Conservation (phyloP, 2,888 invertebrate species). For the Drosophila nigricruria region DNA sequence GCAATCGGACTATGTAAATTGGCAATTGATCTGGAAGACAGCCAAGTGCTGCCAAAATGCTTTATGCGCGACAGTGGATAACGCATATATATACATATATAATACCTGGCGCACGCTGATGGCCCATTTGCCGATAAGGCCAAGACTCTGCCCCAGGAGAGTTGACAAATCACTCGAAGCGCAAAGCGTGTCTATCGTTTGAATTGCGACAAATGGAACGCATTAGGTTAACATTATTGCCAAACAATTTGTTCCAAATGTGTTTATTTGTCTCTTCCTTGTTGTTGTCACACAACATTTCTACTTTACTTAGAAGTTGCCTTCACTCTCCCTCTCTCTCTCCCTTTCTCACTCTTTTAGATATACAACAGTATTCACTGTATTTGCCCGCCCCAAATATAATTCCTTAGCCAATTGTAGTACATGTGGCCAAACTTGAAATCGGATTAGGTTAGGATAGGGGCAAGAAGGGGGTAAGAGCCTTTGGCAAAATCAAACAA, state of each 20-base stretch:
- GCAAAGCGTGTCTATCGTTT: conserved; percentile 70
- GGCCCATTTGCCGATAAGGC: conserved; percentile 10
- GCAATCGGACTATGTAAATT: conserved; percentile 35
- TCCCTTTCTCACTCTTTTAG: not conserved
- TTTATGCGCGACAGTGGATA: conserved; percentile 5
- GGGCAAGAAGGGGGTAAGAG: not conserved
- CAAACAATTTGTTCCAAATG: conserved; percentile 79
- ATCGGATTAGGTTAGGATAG: conserved; percentile 69
- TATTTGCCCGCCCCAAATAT: conserved; percentile 36
- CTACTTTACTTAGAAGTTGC: conserved; percentile 21
- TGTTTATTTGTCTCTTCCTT: conserved; percentile 73
- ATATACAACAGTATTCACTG: conserved; percentile 4
- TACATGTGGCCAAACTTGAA: conserved; percentile 68
- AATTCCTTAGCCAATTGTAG: conserved; percentile 74
- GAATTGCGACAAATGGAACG: conserved; percentile 79
- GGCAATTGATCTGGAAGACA: conserved; percentile 23
- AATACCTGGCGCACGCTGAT: conserved; percentile 3
- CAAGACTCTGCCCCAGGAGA: conserved; percentile 36
- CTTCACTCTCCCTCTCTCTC: not conserved
- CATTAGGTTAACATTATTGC: conserved; percentile 81
- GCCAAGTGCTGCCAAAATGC: conserved; percentile 22
- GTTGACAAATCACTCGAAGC: conserved; percentile 66
- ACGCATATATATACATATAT: not conserved
- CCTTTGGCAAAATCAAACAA: conserved; percentile 68
- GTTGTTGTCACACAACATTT: conserved; percentile 55